These are phyloP conservation scores for Chrysogorgia sp. DNA, from an alignment of 92 coral and sea anemone genomes.

Conservation along the genomic window DNA sequence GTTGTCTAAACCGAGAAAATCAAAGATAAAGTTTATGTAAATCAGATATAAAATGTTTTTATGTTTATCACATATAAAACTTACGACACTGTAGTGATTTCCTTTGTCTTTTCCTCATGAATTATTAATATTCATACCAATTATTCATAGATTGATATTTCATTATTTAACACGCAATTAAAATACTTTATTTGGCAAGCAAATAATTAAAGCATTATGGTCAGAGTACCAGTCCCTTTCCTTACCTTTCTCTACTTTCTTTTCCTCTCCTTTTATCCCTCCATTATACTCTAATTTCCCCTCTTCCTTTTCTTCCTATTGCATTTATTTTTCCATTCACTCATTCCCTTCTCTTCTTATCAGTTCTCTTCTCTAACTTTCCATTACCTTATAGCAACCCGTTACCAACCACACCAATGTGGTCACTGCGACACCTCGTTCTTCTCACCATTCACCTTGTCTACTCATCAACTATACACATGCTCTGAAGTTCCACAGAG, in stretches of 20 bases:
- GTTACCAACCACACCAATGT: neutral
- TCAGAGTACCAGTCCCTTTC: constrained; percentile 1
- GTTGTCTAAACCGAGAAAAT: too few relatives aligned
- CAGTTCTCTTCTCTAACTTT: neutral
- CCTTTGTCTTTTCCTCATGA: too few relatives aligned
- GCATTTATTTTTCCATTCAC: constrained; percentile 1
- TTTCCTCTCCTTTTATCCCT: neutral
- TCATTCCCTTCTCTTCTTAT: neutral
- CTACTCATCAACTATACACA: constrained; percentile 20
- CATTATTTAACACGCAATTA: too few relatives aligned
- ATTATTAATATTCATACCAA: too few relatives aligned
- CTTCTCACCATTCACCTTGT: constrained; percentile 6
- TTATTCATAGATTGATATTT: too few relatives aligned
- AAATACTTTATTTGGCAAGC: too few relatives aligned
- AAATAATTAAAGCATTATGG: too few relatives aligned
- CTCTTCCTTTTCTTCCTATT: constrained; percentile 7
- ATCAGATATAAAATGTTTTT: too few relatives aligned
- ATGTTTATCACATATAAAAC: too few relatives aligned
- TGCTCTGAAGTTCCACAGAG: neutral
- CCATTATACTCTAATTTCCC: neutral
- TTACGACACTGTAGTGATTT: too few relatives aligned
- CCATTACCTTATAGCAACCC: neutral
- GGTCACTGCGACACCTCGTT: constrained; percentile 1
- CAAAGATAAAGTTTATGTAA: too few relatives aligned
- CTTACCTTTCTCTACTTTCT: neutral